Percentiles rank a stretch among this genome's conserved stretches.
Evolutionary conservation across 2,888 invertebrate species (phyloP).

Genomic region (Macrosiphum euphorbiae): DNA sequence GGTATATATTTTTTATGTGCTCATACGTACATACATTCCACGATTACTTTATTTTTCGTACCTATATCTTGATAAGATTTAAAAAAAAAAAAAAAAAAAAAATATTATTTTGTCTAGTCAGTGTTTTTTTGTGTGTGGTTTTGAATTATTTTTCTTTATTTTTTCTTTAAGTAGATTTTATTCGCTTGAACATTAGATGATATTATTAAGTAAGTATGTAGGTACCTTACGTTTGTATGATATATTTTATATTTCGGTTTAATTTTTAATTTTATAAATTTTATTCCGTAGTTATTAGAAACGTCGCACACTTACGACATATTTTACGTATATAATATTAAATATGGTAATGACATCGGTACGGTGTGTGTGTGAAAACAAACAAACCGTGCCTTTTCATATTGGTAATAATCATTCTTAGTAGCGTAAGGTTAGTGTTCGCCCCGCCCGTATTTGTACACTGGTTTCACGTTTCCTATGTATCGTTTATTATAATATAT

Average conservation of each 20-base stretch:
- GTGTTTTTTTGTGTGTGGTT: conserved; percentile 53
- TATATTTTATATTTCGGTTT: conserved; percentile 34
- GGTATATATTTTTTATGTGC: neutral
- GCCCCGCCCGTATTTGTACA: conserved; percentile 56
- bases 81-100: conserved; percentile 42
- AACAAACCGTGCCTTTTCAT: conserved; percentile 36
- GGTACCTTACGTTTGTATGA: neutral
- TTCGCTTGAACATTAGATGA: conserved; percentile 43
- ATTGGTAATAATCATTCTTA: conserved; percentile 42
- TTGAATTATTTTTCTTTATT: conserved; percentile 51
- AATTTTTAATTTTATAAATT: conserved; percentile 49
- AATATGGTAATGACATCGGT: conserved; percentile 40
- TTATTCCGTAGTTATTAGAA: conserved; percentile 51
- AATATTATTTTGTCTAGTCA: conserved; percentile 59
- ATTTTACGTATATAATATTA: conserved; percentile 10
- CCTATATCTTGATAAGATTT: conserved; percentile 49
- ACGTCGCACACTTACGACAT: neutral
- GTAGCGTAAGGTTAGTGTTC: conserved; percentile 46
- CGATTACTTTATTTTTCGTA: conserved; percentile 46
- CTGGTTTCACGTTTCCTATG: conserved; percentile 60
- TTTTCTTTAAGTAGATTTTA: conserved; percentile 54
- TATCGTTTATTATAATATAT: conserved; percentile 20
- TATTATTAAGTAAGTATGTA: conserved; percentile 39
- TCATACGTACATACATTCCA: conserved; percentile 29
- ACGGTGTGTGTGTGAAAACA: conserved; percentile 20